Percentiles rank a stretch among this genome's conserved stretches.
These are phyloP conservation scores for Setipinna tenuifilis DNA, from an alignment of 2,797 vertebrate genomes.

Conservation along the genomic window DNA sequence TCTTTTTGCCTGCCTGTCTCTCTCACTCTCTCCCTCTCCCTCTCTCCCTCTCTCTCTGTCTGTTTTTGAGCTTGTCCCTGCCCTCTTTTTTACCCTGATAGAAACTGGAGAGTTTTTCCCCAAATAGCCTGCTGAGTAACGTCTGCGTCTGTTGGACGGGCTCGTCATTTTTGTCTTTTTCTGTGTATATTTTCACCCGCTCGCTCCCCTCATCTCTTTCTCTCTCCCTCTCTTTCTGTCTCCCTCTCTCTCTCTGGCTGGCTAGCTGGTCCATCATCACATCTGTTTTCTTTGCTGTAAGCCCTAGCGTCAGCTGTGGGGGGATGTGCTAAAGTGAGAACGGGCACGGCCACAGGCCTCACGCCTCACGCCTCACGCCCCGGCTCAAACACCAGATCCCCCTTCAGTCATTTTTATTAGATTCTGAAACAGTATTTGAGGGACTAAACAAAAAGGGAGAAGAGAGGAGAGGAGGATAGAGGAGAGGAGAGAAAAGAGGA, in stretches of 20 bases:
- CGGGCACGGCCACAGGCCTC: slow-evolving; percentile 40
- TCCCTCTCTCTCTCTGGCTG: slow-evolving; percentile 30
- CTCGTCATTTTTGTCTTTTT: slow-evolving; percentile 46
- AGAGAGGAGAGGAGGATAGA: not conserved
- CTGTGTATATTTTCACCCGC: not conserved
- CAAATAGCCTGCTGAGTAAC: slow-evolving; percentile 74
- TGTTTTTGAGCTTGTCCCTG: slow-evolving; percentile 60
- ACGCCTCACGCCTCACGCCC: slow-evolving; percentile 33
- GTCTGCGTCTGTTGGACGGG: slow-evolving; percentile 71
- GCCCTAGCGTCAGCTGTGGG: slow-evolving; percentile 53
- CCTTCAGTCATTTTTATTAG: slow-evolving; percentile 45
- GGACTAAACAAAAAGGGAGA: slow-evolving; percentile 32
- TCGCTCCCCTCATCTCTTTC: not conserved
- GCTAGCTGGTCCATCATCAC: slow-evolving; percentile 49
- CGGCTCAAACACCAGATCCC: slow-evolving; percentile 37
- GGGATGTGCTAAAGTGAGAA: slow-evolving; percentile 56
- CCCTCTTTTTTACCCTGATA: slow-evolving; percentile 51
- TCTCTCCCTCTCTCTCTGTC: slow-evolving; percentile 5
- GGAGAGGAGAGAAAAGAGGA: not conserved
- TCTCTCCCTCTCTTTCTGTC: not conserved
- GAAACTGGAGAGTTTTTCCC: slow-evolving; percentile 61
- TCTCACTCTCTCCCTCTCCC: not conserved
- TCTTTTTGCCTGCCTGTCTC: not conserved
- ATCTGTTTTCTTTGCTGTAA: slow-evolving; percentile 49
- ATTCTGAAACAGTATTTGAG: slow-evolving; percentile 51